Percentiles rank a stretch among this genome's conserved stretches.
phyloP scores from a whole-genome alignment of 1,140 invertebrate genomes.

The Zaprionus taronus region DNA sequence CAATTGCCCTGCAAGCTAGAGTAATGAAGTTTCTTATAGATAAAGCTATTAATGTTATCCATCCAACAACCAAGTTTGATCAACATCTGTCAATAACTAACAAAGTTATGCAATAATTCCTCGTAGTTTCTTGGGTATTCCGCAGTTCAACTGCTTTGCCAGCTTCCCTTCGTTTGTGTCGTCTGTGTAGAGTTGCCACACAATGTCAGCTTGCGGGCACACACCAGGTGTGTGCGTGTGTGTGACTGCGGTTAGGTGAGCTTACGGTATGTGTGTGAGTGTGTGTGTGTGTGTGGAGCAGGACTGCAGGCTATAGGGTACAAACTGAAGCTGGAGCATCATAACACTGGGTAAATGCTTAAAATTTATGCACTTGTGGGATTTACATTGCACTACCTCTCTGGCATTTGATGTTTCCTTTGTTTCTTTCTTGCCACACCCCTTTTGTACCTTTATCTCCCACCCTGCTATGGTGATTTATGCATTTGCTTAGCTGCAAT shows the following conservation, averaged over 20 bases:
- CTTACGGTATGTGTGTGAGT: background rate
- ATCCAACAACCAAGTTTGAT: background rate
- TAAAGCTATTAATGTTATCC: background rate
- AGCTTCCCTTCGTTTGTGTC: background rate
- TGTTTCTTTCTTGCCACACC: background rate
- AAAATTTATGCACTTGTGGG: slow-evolving; percentile 76
- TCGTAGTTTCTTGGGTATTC: background rate
- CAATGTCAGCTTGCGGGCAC: slow-evolving; percentile 33
- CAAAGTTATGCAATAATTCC: background rate
- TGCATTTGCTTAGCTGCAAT: slow-evolving; percentile 66
- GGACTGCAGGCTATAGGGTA: background rate
- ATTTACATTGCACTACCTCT: slow-evolving; percentile 49
- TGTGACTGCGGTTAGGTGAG: slow-evolving; percentile 2
- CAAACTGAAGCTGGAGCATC: slow-evolving; percentile 25
- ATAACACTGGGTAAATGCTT: slow-evolving; percentile 58
- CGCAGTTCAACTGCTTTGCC: background rate
- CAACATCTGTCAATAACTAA: background rate
- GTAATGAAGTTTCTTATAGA: background rate
- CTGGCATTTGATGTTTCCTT: slow-evolving; percentile 15
- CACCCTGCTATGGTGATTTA: slow-evolving; percentile 46
- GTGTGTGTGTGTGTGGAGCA: background rate
- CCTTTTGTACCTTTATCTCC: background rate
- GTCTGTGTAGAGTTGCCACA: slow-evolving; percentile 7
- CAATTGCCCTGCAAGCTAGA: background rate
- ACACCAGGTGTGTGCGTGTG: slow-evolving; percentile 27